Evolutionary conservation across 2,797 vertebrate species (phyloP).

Genomic region (Merluccius polli): DNA sequence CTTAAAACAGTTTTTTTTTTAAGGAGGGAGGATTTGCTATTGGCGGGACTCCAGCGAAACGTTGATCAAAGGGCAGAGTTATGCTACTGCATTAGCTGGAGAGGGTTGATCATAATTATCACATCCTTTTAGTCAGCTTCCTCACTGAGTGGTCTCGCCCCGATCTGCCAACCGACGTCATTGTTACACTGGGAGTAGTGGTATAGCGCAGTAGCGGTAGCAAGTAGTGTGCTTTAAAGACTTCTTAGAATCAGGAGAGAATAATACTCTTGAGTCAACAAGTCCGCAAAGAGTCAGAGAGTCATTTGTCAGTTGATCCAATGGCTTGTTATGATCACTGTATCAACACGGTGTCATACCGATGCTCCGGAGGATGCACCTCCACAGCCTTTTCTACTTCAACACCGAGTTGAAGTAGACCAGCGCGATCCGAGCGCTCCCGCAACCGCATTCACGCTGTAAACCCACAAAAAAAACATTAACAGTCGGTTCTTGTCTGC

Average conservation of each 20-base stretch:
- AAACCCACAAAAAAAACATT: not conserved
- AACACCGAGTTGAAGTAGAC: not conserved
- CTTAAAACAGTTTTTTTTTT: constrained; percentile 31
- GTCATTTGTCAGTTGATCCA: not conserved
- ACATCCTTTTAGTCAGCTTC: not conserved
- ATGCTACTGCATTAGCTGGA: not conserved
- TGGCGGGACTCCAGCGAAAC: not conserved
- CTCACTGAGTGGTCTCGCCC: not conserved
- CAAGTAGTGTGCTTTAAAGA: not conserved
- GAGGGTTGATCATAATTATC: not conserved
- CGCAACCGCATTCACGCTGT: not conserved
- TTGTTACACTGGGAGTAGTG: not conserved
- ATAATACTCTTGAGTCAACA: not conserved
- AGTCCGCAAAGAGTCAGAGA: not conserved
- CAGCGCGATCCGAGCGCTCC: not conserved
- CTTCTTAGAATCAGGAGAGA: not conserved
- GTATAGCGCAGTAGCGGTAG: not conserved
- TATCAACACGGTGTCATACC: not conserved
- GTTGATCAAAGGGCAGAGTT: not conserved
- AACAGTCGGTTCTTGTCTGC: constrained; percentile 22
- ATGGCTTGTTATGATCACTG: not conserved
- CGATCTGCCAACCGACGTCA: not conserved
- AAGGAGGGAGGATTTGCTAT: not conserved
- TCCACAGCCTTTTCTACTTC: not conserved
- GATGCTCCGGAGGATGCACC: not conserved